Evolutionary conservation across 2,888 invertebrate species (phyloP).

Genomic region (Aethes cnicana): DNA sequence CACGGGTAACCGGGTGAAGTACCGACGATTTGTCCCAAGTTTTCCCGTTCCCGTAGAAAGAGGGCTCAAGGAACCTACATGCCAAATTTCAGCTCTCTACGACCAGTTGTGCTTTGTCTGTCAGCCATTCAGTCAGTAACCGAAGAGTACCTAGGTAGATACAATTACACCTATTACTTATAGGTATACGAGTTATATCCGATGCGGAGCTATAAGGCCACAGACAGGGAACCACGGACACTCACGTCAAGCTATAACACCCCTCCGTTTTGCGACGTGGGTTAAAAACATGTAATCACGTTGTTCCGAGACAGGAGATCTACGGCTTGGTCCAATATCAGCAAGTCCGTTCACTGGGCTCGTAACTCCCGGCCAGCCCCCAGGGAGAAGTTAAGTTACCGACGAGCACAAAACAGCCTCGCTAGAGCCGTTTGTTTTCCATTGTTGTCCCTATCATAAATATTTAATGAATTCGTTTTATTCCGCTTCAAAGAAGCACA

Average conservation of each 20-base stretch:
- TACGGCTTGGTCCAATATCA: constrained; percentile 4
- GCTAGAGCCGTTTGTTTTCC: constrained; percentile 42
- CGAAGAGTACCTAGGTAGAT: too few species aligned
- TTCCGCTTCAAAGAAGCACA: constrained; percentile 30
- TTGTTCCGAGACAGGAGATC: not conserved
- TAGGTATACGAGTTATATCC: not conserved
- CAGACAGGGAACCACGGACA: too few species aligned
- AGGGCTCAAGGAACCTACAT: too few species aligned
- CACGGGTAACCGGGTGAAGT: too few species aligned
- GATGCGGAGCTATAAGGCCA: not conserved
- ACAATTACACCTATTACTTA: too few species aligned
- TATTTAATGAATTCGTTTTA: constrained; percentile 43
- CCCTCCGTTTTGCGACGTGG: too few species aligned
- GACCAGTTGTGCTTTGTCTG: too few species aligned
- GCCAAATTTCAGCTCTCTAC: too few species aligned
- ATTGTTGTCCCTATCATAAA: constrained; percentile 45
- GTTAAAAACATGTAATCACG: not conserved
- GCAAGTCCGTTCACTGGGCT: constrained; percentile 41
- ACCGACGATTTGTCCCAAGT: too few species aligned
- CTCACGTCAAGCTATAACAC: too few species aligned
- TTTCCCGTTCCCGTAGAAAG: too few species aligned
- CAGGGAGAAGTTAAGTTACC: constrained; percentile 47
- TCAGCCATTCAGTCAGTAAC: too few species aligned
- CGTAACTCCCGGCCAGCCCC: constrained; percentile 45
- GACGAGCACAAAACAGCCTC: constrained; percentile 45